Evolutionary conservation across 2,797 vertebrate species (phyloP).

Genomic region (Lophura swinhoii): DNA sequence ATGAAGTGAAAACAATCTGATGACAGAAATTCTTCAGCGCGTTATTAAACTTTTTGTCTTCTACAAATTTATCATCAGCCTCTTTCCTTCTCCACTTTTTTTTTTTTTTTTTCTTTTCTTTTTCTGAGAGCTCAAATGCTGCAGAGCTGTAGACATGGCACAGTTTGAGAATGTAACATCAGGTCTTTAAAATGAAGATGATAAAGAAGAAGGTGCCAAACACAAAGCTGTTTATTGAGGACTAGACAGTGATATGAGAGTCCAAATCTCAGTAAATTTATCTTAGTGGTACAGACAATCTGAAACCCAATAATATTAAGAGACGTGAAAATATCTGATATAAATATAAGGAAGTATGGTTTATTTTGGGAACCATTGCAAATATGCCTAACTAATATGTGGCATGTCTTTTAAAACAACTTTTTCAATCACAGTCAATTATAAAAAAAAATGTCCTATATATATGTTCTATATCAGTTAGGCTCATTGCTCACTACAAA

Average conservation of each 20-base stretch:
- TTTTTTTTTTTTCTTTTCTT: neutral
- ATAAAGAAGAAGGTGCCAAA: constrained; percentile 23
- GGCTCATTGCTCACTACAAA: accelerated
- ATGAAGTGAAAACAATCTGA: constrained; percentile 64
- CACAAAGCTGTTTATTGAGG: constrained; percentile 19
- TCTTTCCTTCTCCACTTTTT: constrained; percentile 12
- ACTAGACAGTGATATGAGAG: neutral
- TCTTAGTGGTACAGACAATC: neutral
- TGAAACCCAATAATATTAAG: neutral
- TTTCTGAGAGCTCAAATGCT: constrained; percentile 62
- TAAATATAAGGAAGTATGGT: neutral
- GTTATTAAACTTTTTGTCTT: constrained; percentile 32
- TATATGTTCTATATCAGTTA: neutral
- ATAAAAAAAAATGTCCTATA: neutral
- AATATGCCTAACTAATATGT: neutral
- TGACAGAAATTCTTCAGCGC: constrained; percentile 55
- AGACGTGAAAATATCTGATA: neutral
- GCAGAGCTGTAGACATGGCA: constrained; percentile 4
- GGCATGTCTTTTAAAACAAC: neutral
- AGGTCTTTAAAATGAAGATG: constrained; percentile 41
- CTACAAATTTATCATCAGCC: constrained; percentile 23
- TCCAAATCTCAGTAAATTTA: neutral
- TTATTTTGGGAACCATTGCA: neutral
- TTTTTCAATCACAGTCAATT: neutral
- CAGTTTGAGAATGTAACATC: constrained; percentile 68